These are phyloP conservation scores for Cantharis rustica DNA, from an alignment of 2,888 invertebrate species.

Conservation along the genomic window DNA sequence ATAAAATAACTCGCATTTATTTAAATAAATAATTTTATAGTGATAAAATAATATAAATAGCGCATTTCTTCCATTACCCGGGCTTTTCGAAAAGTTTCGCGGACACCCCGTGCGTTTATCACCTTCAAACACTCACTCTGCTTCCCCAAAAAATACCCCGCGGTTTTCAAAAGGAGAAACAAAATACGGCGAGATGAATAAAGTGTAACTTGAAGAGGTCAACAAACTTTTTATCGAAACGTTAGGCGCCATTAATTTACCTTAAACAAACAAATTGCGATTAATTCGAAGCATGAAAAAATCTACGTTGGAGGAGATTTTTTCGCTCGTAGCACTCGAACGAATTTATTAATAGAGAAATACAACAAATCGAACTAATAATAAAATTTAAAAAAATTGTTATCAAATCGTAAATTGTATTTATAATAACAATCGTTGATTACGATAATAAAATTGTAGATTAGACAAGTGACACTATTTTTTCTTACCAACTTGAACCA, in stretches of 20 bases:
- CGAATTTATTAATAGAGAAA: not conserved
- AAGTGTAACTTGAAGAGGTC: not conserved
- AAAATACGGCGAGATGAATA: not conserved
- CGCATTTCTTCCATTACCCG: not conserved
- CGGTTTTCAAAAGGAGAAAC: not conserved
- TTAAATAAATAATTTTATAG: not conserved
- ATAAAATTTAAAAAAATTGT: not conserved
- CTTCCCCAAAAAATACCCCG: not conserved
- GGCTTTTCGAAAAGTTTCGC: not conserved
- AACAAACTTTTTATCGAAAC: not conserved
- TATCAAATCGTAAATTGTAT: slow-evolving; percentile 1
- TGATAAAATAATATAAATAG: not conserved
- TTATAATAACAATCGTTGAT: slow-evolving; percentile 16
- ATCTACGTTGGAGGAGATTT: not conserved
- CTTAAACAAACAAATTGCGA: not conserved
- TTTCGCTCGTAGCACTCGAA: not conserved
- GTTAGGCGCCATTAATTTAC: not conserved
- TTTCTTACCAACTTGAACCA: not conserved
- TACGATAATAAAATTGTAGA: slow-evolving; percentile 15
- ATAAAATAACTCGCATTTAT: not conserved
- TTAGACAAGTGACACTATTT: not conserved
- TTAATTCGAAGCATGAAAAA: not conserved
- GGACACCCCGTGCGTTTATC: not conserved
- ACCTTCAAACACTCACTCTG: not conserved
- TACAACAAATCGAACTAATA: not conserved